Evolutionary conservation across 2,888 invertebrate species (phyloP).

Genomic region (Ormyrus rosae): DNA sequence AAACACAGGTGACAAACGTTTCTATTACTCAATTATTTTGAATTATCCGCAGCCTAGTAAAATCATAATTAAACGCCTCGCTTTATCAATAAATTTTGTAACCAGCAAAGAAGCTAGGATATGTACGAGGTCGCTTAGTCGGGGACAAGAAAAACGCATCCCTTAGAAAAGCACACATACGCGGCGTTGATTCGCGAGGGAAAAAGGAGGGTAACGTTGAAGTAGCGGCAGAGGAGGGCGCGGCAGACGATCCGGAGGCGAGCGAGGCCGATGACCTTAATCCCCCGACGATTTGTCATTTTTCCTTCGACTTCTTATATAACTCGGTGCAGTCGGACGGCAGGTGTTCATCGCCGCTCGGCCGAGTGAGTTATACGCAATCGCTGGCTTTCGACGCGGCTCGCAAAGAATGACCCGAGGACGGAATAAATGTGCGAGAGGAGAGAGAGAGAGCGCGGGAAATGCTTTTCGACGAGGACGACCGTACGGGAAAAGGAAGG

Average conservation of each 20-base stretch:
- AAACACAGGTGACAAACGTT: too few species aligned
- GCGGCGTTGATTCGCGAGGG: background rate
- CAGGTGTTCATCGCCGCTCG: constrained; percentile 47
- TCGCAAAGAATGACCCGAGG: too few species aligned
- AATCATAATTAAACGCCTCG: too few species aligned
- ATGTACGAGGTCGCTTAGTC: background rate
- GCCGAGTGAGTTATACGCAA: constrained; percentile 58
- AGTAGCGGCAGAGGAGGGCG: constrained; percentile 7
- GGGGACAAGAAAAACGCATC: background rate
- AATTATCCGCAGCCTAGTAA: too few species aligned
- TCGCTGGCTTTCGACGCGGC: too few species aligned
- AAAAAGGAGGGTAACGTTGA: background rate
- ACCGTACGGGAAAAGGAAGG: too few species aligned
- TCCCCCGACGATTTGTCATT: constrained; percentile 68
- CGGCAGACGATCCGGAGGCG: background rate
- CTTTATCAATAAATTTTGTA: too few species aligned
- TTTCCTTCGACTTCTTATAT: constrained; percentile 58
- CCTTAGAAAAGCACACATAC: background rate
- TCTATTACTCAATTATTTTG: too few species aligned
- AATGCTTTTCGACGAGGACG: too few species aligned
- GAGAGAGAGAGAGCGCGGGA: too few species aligned
- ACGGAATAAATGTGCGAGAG: too few species aligned
- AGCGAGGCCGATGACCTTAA: constrained; percentile 59
- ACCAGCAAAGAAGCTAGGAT: too few species aligned
- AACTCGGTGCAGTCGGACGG: constrained; percentile 56